Base-by-base conservation (phyloP, 2,113 vertebrate genomes). In the Turdus rufiventris region DNA sequence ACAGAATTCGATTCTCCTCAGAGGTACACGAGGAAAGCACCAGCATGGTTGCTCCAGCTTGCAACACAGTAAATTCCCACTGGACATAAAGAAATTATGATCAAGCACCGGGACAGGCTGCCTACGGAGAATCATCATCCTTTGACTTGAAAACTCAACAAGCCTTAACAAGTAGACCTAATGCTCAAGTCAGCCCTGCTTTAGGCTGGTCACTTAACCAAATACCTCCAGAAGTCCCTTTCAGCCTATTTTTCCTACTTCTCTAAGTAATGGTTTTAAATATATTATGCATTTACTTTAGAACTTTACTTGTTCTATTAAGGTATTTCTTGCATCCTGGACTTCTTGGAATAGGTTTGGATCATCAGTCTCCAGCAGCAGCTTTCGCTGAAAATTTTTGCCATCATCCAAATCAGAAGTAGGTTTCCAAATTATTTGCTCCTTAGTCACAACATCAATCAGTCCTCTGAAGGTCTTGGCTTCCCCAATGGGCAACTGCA, bases 271-370 rank as follows among this genome's bases (percentile, higher is more conserved):
- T 19, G 5, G 40, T 71, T 94, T 94, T 76, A 93, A 95, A 91
- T 50, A 61, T 31, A 74, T 91, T 93, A 95, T 13, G 25, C 79
- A 97, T 97, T 98, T 98, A 97, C 96, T 98, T 98, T 94, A 97
- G 89, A 96, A 97, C 96, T 98, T 98, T 97, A 99, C 99, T 98
- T 99, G 99, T 97, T 99, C 99, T 93, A 99, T 98, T 95, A 99
- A 97, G 76, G 97, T 91, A 78, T 96, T 96, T 96, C 99, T 98
- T 91, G 99, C 98, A 96, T 99, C 98, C 26, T 43, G 95, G 38
- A 97, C 98, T 89, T 98, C 96, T 73, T 98, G 98, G 61, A 99
- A 95, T 28, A 99, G 97, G 12, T 97, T 93, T 18, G 97, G 96
- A 88, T 98, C 98, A 61, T 97, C 98, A 14, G 74, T 67, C 54